These are phyloP conservation scores for Tympanuchus pallidicinctus DNA, from an alignment of 2,113 vertebrate genomes.

Conservation along the genomic window DNA sequence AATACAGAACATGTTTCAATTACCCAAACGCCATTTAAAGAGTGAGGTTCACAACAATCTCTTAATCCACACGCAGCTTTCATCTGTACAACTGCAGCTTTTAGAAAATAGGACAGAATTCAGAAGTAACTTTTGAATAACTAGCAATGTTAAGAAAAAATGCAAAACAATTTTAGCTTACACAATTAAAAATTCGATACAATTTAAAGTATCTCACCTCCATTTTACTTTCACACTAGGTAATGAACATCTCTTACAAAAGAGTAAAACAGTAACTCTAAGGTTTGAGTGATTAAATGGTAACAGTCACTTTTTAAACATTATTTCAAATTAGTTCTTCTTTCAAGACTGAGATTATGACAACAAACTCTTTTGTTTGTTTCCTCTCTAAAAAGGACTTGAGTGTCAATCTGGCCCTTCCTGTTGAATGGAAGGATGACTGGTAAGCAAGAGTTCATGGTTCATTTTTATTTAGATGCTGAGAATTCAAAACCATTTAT, in stretches of 20 bases:
- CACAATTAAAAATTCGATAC: not conserved
- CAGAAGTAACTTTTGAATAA: not conserved
- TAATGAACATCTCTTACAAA: not conserved
- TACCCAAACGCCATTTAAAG: not conserved
- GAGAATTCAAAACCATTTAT: not conserved
- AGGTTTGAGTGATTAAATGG: not conserved
- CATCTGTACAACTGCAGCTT: not conserved
- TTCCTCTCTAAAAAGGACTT: not conserved
- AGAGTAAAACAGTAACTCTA: not conserved
- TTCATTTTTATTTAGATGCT: not conserved
- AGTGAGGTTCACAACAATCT: not conserved
- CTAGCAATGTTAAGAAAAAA: not conserved
- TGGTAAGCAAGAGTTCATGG: not conserved
- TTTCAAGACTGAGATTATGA: not conserved
- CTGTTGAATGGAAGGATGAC: not conserved
- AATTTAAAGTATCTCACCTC: not conserved
- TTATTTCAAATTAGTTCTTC: not conserved
- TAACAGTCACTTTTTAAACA: not conserved
- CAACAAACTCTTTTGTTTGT: not conserved
- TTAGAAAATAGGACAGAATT: constrained; percentile 3
- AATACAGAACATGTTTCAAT: not conserved
- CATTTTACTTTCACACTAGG: not conserved
- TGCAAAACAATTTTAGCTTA: not conserved
- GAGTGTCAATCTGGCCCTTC: constrained; percentile 39
- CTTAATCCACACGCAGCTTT: constrained; percentile 17